A percentile compares a stretch with the other conserved stretches of the same genome.
phyloP scores from a whole-genome alignment of 2,797 vertebrate species.

The Enteromius fasciolatus region DNA sequence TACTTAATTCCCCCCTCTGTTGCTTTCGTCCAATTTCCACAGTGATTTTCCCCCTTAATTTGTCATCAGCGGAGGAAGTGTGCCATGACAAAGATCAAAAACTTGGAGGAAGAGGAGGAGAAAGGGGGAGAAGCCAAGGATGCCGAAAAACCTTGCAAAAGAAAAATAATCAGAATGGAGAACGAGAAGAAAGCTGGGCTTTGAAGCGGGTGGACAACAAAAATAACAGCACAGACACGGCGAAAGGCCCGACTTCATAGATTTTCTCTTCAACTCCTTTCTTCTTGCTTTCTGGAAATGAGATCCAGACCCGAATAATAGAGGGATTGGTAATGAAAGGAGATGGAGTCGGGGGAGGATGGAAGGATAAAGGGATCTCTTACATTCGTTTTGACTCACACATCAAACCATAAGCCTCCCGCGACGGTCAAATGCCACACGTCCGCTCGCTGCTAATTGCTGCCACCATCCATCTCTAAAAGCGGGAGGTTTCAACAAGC shows the following conservation, averaged over 20 bases:
- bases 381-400: slow-evolving; percentile 71
- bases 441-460: slow-evolving; percentile 67
- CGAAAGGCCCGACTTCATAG: slow-evolving; percentile 56
- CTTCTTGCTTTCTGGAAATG: slow-evolving; percentile 71
- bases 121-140: slow-evolving; percentile 39
- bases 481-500: slow-evolving; percentile 27
- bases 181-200: slow-evolving; percentile 64
- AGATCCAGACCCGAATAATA: slow-evolving; percentile 78
- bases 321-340: slow-evolving; percentile 77
- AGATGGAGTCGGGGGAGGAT: slow-evolving; percentile 60
- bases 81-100: slow-evolving; percentile 54
- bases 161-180: slow-evolving; percentile 55
- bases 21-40: slow-evolving; percentile 48
- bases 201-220: slow-evolving; percentile 68
- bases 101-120: slow-evolving; percentile 43
- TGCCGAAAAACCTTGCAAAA: slow-evolving; percentile 55
- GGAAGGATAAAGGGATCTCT: slow-evolving; percentile 64
- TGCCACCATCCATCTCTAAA: slow-evolving; percentile 61
- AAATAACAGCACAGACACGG: slow-evolving; percentile 72
- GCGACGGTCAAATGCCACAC: slow-evolving; percentile 64
- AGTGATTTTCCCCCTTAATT: slow-evolving; percentile 57
- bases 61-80: slow-evolving; percentile 48
- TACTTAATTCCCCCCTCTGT: slow-evolving; percentile 65
- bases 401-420: slow-evolving; percentile 68
- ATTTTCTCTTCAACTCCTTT: slow-evolving; percentile 62